These are phyloP conservation scores for Ceratosolen fusciceps DNA, from an alignment of 1,140 invertebrate species.

Conservation along the genomic window DNA sequence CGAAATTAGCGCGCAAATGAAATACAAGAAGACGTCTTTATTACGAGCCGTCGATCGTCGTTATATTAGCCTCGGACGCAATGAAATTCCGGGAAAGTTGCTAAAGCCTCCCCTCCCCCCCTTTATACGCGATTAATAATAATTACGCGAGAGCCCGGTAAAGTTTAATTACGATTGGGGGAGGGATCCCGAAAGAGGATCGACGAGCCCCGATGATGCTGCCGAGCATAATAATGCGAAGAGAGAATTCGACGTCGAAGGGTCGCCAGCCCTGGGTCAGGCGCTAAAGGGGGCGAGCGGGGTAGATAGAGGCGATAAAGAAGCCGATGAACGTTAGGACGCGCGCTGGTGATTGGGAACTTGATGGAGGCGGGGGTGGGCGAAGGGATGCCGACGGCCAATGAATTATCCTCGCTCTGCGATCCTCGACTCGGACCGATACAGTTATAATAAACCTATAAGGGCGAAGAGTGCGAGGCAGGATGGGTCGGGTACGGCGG, in stretches of 20 bases:
- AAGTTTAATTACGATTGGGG: not conserved
- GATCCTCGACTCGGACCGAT: conserved; percentile 58
- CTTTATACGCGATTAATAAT: not conserved
- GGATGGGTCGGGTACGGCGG: no score
- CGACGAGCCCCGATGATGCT: not conserved
- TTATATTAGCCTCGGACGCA: no score
- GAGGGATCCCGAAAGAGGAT: not conserved
- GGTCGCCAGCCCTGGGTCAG: no score
- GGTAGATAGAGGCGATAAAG: no score
- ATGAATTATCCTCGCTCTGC: not conserved
- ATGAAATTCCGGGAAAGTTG: no score
- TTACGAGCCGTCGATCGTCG: no score
- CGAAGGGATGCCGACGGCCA: not conserved
- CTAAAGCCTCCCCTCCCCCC: no score
- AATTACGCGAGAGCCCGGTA: not conserved
- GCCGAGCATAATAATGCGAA: not conserved
- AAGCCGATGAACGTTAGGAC: not conserved
- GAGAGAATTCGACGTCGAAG: not conserved
- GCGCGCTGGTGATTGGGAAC: not conserved
- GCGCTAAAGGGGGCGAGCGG: no score
- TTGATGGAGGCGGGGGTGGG: no score
- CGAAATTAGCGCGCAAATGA: no score
- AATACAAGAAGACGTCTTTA: no score
- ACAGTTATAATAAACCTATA: conserved; percentile 32
- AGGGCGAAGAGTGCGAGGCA: conserved; percentile 44